A percentile compares a stretch with the other conserved stretches of the same genome.
phyloP scores from a whole-genome alignment of 2,888 invertebrate genomes.

The Calliphora vomitoria region DNA sequence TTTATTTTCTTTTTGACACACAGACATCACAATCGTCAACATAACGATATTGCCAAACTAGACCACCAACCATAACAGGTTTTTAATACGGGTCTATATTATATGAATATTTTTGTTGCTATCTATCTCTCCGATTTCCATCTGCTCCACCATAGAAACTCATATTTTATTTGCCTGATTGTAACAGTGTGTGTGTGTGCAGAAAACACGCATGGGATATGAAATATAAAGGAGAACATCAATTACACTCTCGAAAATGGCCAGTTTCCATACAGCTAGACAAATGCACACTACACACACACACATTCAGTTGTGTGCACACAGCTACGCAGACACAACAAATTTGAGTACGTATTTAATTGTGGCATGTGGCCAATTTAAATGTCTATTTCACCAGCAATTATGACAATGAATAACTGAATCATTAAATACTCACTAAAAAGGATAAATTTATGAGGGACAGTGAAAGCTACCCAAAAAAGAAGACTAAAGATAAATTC shows the following conservation, averaged over 20 bases:
- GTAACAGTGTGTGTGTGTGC: not conserved
- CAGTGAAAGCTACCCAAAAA: not conserved
- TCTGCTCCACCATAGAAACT: too few relatives aligned
- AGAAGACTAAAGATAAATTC: too few relatives aligned
- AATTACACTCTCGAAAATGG: not conserved
- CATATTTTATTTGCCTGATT: too few relatives aligned
- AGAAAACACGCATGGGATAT: constrained; percentile 7
- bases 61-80: not conserved
- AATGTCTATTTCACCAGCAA: constrained; percentile 39
- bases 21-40: not conserved
- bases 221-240: constrained; percentile 23
- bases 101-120: too few relatives aligned
- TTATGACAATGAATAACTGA: constrained; percentile 32
- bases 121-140: too few relatives aligned
- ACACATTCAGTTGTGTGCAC: not conserved
- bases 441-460: not conserved
- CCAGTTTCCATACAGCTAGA: too few relatives aligned
- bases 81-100: too few relatives aligned
- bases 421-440: constrained; percentile 37
- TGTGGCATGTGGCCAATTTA: constrained; percentile 59
- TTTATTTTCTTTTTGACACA: too few relatives aligned
- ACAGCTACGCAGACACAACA: not conserved
- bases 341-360: constrained; percentile 45
- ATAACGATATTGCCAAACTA: not conserved
- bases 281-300: not conserved